A percentile compares a stretch with the other conserved stretches of the same genome.
These are phyloP conservation scores for Drosophila azteca DNA, from an alignment of 1,140 invertebrate genomes.

Conservation along the genomic window DNA sequence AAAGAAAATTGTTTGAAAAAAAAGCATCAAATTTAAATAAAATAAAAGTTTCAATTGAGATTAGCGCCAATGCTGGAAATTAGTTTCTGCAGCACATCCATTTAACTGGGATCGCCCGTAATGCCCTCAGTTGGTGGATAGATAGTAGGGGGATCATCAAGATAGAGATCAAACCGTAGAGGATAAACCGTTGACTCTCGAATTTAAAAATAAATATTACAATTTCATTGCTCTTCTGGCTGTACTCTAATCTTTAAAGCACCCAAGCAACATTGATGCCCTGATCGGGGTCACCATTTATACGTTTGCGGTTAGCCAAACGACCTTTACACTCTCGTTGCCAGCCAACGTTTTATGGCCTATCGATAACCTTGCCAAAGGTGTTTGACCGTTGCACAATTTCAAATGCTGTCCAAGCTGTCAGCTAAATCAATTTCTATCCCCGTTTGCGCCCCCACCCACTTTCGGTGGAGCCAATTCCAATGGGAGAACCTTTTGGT, in stretches of 20 bases:
- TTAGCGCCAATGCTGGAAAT: slow-evolving; percentile 70
- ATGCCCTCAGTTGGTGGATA: background rate
- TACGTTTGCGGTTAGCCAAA: slow-evolving; percentile 1
- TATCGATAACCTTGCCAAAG: slow-evolving; percentile 32
- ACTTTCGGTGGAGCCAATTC: slow-evolving; percentile 34
- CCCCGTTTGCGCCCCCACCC: slow-evolving; percentile 15
- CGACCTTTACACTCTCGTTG: slow-evolving; percentile 6
- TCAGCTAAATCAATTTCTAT: slow-evolving; percentile 68
- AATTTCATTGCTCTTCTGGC: no score
- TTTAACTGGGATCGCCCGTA: slow-evolving; percentile 44
- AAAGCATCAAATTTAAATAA: slow-evolving; percentile 75
- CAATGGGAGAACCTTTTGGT: slow-evolving; percentile 71
- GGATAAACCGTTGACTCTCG: no score
- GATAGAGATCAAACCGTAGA: no score
- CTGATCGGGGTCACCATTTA: background rate
- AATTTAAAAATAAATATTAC: no score
- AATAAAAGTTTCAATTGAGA: slow-evolving; percentile 78
- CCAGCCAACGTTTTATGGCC: slow-evolving; percentile 20
- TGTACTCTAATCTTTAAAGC: no score
- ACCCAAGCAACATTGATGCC: background rate
- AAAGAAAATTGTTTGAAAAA: slow-evolving; percentile 29
- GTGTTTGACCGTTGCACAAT: slow-evolving; percentile 30
- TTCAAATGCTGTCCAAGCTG: slow-evolving; percentile 31
- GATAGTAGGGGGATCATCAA: no score
- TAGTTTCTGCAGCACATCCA: slow-evolving; percentile 63